Percentiles rank a stretch among this genome's conserved stretches.
Conservation (phyloP, 2,888 invertebrate species). For the Nemotelus pantherinus region DNA sequence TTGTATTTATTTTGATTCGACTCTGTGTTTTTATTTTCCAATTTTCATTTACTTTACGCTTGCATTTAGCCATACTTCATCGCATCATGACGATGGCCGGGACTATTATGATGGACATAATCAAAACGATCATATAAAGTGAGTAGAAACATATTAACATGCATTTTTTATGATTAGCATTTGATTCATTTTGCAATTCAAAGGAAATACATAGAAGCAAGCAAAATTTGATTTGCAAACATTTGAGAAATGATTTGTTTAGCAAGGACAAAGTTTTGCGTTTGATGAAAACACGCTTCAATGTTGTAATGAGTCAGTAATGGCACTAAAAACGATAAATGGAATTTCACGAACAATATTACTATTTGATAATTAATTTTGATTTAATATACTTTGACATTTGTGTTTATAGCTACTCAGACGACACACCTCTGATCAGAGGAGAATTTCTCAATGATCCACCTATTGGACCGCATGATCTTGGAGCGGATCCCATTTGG, state of each 20-base stretch:
- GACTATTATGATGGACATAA: constrained; percentile 58
- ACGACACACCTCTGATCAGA: constrained; percentile 74
- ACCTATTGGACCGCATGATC: constrained; percentile 77
- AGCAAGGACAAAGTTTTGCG: too few species aligned
- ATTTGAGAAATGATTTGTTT: too few species aligned
- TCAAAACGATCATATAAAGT: constrained; percentile 57
- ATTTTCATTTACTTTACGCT: constrained; percentile 54
- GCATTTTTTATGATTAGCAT: not conserved
- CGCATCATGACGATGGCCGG: constrained; percentile 57
- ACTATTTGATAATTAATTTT: too few species aligned
- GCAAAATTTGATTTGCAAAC: too few species aligned
- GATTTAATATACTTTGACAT: not conserved
- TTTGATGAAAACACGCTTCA: too few species aligned
- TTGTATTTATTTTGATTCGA: constrained; percentile 48
- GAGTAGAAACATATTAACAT: constrained; percentile 51
- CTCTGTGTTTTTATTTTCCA: constrained; percentile 46
- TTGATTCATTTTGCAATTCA: not conserved
- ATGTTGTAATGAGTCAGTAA: too few species aligned
- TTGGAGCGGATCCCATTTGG: constrained; percentile 82
- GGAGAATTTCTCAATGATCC: constrained; percentile 79
- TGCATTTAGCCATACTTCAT: constrained; percentile 57
- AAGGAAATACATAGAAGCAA: not conserved
- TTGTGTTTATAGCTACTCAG: constrained; percentile 69
- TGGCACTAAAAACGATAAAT: too few species aligned
- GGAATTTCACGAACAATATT: too few species aligned